Conservation (phyloP, 2,113 vertebrate species). For the Pachyramphus minor region DNA sequence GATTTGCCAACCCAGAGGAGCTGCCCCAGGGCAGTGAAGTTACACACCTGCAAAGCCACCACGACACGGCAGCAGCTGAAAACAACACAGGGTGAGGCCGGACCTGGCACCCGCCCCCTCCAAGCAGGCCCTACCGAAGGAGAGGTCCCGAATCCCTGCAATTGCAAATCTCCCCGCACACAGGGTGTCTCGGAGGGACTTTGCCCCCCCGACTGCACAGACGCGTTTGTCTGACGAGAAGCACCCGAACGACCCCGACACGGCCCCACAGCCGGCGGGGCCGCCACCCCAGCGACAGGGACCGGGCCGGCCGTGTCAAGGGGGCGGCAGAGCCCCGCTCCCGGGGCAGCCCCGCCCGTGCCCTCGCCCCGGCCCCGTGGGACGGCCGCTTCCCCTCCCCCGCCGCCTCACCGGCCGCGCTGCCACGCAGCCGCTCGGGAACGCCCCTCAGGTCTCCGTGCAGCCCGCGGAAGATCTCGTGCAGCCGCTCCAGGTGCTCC, state of each 20-base stretch:
- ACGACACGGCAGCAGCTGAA: rapidly evolving
- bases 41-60: not conserved
- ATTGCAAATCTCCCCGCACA: rapidly evolving
- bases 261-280: not conserved
- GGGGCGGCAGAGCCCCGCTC: not conserved
- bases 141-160: rapidly evolving
- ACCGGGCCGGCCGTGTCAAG: not conserved
- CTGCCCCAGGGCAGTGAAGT: not conserved
- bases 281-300: not conserved
- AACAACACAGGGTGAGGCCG: rapidly evolving
- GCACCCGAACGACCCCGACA: rapidly evolving
- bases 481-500: constrained; percentile 89
- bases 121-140: not conserved
- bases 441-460: constrained; percentile 79
- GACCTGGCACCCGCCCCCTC: not conserved
- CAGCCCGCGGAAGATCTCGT: constrained; percentile 84
- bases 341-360: not conserved
- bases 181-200: rapidly evolving
- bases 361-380: no score
- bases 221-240: not conserved
- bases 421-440: constrained; percentile 72
- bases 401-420: constrained; percentile 78
- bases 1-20: no score
- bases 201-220: not conserved
- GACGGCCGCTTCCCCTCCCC: not conserved